phyloP scores from a whole-genome alignment of 2,888 invertebrate genomes.

The Eulithis testata region DNA sequence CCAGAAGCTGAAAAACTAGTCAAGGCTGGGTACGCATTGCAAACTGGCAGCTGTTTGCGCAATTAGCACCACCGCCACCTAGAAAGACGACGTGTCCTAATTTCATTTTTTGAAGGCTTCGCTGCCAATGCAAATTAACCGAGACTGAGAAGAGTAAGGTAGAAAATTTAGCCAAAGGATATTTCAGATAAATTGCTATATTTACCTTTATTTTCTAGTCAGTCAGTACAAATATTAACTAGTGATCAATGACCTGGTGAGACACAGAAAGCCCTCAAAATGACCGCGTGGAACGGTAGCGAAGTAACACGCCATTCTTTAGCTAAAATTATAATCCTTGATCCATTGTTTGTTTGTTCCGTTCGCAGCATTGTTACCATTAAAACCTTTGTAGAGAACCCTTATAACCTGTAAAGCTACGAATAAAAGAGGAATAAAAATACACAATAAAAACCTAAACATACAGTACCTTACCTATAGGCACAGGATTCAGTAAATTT shows the following conservation, averaged over 20 bases:
- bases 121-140: not conserved
- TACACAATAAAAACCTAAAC: too few relatives aligned
- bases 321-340: slow-evolving; percentile 1
- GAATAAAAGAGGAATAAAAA: not conserved
- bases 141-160: not conserved
- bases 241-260: too few relatives aligned
- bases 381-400: slow-evolving; percentile 16
- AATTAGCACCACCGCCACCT: too few relatives aligned
- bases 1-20: not conserved
- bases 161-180: too few relatives aligned
- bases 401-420: slow-evolving; percentile 3
- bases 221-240: too few relatives aligned
- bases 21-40: not conserved
- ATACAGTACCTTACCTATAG: too few relatives aligned
- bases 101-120: not conserved
- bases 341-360: slow-evolving; percentile 9
- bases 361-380: slow-evolving; percentile 16
- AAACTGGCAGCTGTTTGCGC: not conserved
- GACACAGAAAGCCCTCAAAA: not conserved
- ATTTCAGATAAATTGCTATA: too few relatives aligned
- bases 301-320: not conserved
- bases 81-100: too few relatives aligned
- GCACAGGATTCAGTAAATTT: not conserved
- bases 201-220: too few relatives aligned
- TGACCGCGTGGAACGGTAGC: not conserved